These are phyloP conservation scores for Cataglyphis rosenhaueri DNA, from an alignment of 2,888 invertebrate genomes.

Conservation along the genomic window DNA sequence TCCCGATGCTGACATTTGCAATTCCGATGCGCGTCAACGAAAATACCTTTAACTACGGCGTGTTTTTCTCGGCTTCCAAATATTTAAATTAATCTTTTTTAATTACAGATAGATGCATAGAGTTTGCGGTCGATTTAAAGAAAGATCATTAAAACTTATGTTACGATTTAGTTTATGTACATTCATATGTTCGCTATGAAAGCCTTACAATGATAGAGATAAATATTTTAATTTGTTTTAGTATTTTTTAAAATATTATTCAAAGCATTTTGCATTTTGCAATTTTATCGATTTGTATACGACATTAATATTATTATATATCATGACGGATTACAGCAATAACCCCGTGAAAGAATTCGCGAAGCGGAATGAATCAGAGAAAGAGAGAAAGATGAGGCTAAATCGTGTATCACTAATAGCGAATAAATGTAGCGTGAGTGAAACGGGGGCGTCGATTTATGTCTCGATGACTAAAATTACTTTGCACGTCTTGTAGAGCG, in stretches of 20 bases:
- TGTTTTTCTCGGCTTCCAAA: slow-evolving; percentile 3
- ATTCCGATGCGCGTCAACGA: slow-evolving; percentile 78
- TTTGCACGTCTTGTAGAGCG: slow-evolving; percentile 29
- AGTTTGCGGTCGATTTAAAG: background rate
- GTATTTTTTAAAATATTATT: background rate
- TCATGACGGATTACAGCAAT: slow-evolving; percentile 56
- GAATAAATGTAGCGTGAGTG: slow-evolving; percentile 74
- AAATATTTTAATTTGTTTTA: background rate
- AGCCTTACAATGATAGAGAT: background rate
- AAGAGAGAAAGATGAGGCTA: slow-evolving; percentile 58
- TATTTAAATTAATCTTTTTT: background rate
- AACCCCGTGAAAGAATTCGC: slow-evolving; percentile 36
- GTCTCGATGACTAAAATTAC: slow-evolving; percentile 71
- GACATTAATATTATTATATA: slow-evolving; percentile 60
- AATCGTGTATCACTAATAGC: slow-evolving; percentile 75
- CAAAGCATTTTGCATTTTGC: background rate
- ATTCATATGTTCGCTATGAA: background rate
- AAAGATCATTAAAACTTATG: background rate
- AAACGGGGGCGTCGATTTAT: slow-evolving; percentile 70
- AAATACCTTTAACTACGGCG: slow-evolving; percentile 1
- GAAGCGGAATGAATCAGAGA: slow-evolving; percentile 37
- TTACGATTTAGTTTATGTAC: background rate
- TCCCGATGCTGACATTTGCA: slow-evolving; percentile 84
- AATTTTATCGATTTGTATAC: background rate
- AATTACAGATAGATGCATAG: background rate